Evolutionary conservation across 2,797 vertebrate genomes (phyloP).

Genomic region (Spea hammondii): DNA sequence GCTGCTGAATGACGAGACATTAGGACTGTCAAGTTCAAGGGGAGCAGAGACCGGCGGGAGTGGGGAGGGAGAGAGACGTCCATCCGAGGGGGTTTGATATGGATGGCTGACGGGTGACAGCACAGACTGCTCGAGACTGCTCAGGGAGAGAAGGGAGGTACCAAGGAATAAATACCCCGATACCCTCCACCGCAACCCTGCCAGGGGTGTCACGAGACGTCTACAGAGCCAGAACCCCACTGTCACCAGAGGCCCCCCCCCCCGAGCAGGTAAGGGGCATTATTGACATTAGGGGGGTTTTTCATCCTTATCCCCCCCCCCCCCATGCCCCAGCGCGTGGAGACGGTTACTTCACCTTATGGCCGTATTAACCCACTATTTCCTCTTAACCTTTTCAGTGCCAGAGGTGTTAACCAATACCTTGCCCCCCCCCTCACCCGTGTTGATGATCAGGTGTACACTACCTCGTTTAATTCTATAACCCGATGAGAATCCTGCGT

Average conservation of each 20-base stretch:
- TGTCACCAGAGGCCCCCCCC: background rate
- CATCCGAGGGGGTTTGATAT: background rate
- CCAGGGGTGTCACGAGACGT: background rate
- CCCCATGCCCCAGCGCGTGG: constrained; percentile 17
- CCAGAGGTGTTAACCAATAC: no score
- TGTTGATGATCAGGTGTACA: no score
- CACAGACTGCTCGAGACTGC: background rate
- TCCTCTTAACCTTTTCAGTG: no score
- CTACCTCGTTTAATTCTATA: no score
- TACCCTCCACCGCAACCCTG: background rate
- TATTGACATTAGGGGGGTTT: constrained; percentile 1
- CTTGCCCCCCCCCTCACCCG: no score
- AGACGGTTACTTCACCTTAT: background rate
- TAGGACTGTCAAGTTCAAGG: background rate
- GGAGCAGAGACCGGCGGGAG: background rate
- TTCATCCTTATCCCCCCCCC: background rate
- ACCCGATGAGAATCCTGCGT: no score
- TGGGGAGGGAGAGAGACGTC: background rate
- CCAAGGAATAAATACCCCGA: background rate
- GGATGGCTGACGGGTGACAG: background rate
- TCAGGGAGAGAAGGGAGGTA: background rate
- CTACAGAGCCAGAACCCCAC: background rate
- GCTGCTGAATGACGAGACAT: background rate
- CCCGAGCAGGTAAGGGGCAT: constrained; percentile 6
- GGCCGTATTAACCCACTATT: no score